phyloP scores from a whole-genome alignment of 1,140 invertebrate species.

The Drosophila ohnishii region DNA sequence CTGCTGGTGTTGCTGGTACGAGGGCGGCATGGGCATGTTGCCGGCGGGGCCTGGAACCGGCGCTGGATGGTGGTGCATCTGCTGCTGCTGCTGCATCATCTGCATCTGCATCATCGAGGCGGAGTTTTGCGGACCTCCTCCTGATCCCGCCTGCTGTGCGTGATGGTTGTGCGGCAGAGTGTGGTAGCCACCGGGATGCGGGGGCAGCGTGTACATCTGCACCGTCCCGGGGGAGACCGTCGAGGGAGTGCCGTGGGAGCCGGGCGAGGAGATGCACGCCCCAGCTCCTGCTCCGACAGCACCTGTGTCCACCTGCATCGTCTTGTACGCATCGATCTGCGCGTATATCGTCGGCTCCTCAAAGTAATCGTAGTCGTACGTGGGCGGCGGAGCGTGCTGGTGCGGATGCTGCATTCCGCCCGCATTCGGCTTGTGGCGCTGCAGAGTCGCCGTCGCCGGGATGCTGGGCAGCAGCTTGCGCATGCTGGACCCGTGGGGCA shows the following conservation, averaged over 20 bases:
- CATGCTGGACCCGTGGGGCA: constrained; percentile 78
- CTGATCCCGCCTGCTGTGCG: constrained; percentile 51
- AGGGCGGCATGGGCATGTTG: constrained; percentile 76
- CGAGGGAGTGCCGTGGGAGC: constrained; percentile 77
- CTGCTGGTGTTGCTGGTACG: constrained; percentile 77
- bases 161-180: constrained; percentile 79
- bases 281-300: constrained; percentile 57
- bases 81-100: constrained; percentile 75
- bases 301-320: constrained; percentile 68
- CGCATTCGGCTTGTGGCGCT: constrained; percentile 77
- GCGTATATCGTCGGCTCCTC: constrained; percentile 88
- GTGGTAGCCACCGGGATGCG: constrained; percentile 79
- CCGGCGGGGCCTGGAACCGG: constrained; percentile 35
- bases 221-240: constrained; percentile 78
- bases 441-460: constrained; percentile 74
- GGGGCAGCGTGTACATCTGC: constrained; percentile 79
- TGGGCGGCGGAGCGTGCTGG: constrained; percentile 74
- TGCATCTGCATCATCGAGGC: constrained; percentile 81
- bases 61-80: constrained; percentile 66
- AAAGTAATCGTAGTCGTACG: constrained; percentile 82
- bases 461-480: constrained; percentile 74
- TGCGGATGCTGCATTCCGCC: constrained; percentile 78
- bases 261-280: constrained; percentile 71
- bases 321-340: constrained; percentile 87
- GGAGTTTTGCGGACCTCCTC: constrained; percentile 62